Base-by-base conservation (phyloP, 2,888 invertebrate genomes). In the Caenorhabditis drosophilae region DNA sequence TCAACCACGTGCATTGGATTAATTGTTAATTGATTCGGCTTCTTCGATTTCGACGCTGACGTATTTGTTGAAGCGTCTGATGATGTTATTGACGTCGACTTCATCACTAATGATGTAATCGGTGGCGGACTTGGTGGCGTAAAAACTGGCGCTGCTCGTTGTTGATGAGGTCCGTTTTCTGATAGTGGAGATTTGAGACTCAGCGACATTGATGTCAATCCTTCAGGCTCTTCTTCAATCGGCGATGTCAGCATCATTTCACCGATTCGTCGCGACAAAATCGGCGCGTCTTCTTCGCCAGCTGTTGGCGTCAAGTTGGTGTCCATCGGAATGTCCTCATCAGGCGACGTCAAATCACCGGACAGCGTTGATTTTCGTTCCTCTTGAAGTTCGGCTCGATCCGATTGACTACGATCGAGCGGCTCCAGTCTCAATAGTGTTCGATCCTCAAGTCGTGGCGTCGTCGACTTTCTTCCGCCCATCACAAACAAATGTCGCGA, bases 241-340 rank as follows among this genome's bases (percentile, higher is more conserved):
- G 66, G 66, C 12, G 60, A 60, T 20, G 64, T 58, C 50, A 57
- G 61, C 52, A 54, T 59, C 27, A 61, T 22, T 3, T 59, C 61
- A 45, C 55, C 56, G 20, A 61, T 48, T 16, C 59, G 25, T 50
- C 68, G 41, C n/a, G 64, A 58, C 16, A 64, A 27, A 34, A 68
- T 63, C 27, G 56, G 47, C 9, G 51, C 54, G 23, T 59, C 54
- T 53, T 66, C 54, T 7, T 61, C 59, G 41, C 67, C 67, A 9
- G 56, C 63, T 2, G 64, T 51, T 11, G 71, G 67, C 20, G 75
- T 73, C 51, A 54, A 45, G 27, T 68, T 64, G 12, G 73, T 73
- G 55, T 75, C 73, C 73, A 75, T 73, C 20, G 75, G 75, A 53
- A 75, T 73, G 20, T 75, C 75, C 47, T 75, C 75, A 57, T 73